Evolutionary conservation across 2,113 vertebrate genomes (phyloP).

Genomic region (Anarrhichthys ocellatus): DNA sequence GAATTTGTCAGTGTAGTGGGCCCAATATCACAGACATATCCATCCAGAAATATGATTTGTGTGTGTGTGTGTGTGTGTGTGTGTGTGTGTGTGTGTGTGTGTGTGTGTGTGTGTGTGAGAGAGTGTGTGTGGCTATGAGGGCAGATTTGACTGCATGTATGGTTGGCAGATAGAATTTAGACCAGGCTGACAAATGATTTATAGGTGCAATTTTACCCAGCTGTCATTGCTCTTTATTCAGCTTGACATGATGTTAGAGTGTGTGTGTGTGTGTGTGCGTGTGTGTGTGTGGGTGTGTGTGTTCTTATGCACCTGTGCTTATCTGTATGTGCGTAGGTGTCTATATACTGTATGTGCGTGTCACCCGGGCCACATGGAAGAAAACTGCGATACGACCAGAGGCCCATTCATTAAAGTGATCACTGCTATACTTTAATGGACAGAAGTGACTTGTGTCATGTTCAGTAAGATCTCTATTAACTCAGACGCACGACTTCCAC

Average conservation of each 20-base stretch:
- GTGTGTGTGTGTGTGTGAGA: slow-evolving; percentile 31
- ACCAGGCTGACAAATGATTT: slow-evolving; percentile 82
- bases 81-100: slow-evolving; percentile 31
- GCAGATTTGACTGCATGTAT: slow-evolving; percentile 71
- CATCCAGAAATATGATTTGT: slow-evolving; percentile 39
- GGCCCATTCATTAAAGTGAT: slow-evolving; percentile 43
- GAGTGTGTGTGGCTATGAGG: slow-evolving; percentile 34
- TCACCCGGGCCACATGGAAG: slow-evolving; percentile 18
- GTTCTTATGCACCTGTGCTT: slow-evolving; percentile 18
- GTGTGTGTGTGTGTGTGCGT: not conserved
- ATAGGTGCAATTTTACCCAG: slow-evolving; percentile 82
- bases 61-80: slow-evolving; percentile 16
- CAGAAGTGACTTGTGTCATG: slow-evolving; percentile 47
- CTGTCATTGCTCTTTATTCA: slow-evolving; percentile 79
- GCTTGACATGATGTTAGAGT: slow-evolving; percentile 52
- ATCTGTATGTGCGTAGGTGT: slow-evolving; percentile 6
- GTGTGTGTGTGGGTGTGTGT: not conserved
- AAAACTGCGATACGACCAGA: slow-evolving; percentile 29
- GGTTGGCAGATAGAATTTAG: slow-evolving; percentile 81
- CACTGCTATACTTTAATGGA: slow-evolving; percentile 45
- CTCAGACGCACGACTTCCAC: slow-evolving; percentile 24
- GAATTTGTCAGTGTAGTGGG: slow-evolving; percentile 52
- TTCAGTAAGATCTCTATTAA: slow-evolving; percentile 41
- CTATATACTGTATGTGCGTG: not conserved
- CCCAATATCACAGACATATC: slow-evolving; percentile 52